A percentile compares a stretch with the other conserved stretches of the same genome.
phyloP scores from a whole-genome alignment of 1,140 invertebrate genomes.

The Chrysomallon squamiferum region DNA sequence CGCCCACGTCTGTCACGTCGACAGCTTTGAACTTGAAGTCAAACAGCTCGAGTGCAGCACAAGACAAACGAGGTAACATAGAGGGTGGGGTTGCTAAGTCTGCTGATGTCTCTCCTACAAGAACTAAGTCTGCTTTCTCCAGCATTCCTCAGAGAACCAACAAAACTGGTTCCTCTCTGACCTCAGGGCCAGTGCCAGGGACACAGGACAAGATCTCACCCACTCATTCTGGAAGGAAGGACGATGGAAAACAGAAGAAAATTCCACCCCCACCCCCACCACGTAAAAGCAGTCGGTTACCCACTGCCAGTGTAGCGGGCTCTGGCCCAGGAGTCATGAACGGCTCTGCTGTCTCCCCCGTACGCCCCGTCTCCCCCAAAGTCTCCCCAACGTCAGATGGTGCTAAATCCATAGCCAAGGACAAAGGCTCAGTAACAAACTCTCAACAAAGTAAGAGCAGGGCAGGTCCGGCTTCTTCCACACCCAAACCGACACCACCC shows the following conservation, averaged over 20 bases:
- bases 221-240: conserved; percentile 1
- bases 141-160: conserved; percentile 2
- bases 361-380: neutral
- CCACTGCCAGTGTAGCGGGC: neutral
- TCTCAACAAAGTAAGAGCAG: neutral
- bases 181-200: neutral
- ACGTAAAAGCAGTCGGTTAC: conserved; percentile 23
- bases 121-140: neutral
- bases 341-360: conserved; percentile 1
- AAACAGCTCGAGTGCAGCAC: too few species aligned
- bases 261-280: conserved; percentile 37
- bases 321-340: neutral
- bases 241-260: conserved; percentile 19
- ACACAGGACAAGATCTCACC: neutral
- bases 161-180: neutral
- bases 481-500: conserved; percentile 19
- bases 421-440: neutral
- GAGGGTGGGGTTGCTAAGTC: too few species aligned
- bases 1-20: too few species aligned
- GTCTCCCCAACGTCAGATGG: neutral
- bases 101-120: conserved; percentile 9
- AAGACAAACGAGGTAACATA: too few species aligned
- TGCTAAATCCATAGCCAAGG: neutral
- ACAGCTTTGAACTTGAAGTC: too few species aligned
- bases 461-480: conserved; percentile 22